These are phyloP conservation scores for Polymixis flavicincta DNA, from an alignment of 2,888 invertebrate species.

Conservation along the genomic window DNA sequence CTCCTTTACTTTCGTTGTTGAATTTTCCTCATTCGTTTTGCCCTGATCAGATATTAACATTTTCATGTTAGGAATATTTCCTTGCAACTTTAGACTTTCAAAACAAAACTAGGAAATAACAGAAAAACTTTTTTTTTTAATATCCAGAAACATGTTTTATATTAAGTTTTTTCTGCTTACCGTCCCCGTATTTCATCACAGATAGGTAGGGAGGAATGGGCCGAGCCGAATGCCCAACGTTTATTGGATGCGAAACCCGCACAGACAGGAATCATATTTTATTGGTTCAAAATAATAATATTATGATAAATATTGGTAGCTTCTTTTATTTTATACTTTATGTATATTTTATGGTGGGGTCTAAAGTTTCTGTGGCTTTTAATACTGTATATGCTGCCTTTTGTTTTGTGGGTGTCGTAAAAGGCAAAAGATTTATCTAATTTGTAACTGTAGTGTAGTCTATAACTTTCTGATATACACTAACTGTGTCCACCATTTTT, in stretches of 20 bases:
- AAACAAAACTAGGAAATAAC: too few species aligned
- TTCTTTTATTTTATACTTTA: slow-evolving; percentile 47
- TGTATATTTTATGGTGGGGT: slow-evolving; percentile 3
- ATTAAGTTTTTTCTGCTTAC: slow-evolving; percentile 61
- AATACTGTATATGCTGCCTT: slow-evolving; percentile 1
- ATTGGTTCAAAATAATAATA: slow-evolving; percentile 73
- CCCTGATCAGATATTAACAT: too few species aligned
- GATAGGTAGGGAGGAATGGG: slow-evolving; percentile 61
- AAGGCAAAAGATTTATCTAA: background rate
- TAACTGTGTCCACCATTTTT: background rate
- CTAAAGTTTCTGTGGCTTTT: slow-evolving; percentile 7
- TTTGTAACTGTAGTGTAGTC: background rate
- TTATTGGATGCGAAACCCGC: slow-evolving; percentile 70
- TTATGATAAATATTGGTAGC: slow-evolving; percentile 59
- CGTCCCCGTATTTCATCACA: slow-evolving; percentile 64
- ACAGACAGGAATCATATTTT: slow-evolving; percentile 68
- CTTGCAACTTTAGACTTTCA: too few species aligned
- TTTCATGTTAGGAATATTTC: too few species aligned
- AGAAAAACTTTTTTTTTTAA: too few species aligned
- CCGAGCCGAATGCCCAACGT: slow-evolving; percentile 65
- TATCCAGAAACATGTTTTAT: background rate
- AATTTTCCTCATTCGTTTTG: too few species aligned
- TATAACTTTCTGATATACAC: background rate
- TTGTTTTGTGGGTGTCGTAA: slow-evolving; percentile 8
- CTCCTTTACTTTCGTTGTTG: too few species aligned